A percentile compares a stretch with the other conserved stretches of the same genome.
phyloP scores from a whole-genome alignment of 2,113 vertebrate genomes.

The Eptesicus fuscus region DNA sequence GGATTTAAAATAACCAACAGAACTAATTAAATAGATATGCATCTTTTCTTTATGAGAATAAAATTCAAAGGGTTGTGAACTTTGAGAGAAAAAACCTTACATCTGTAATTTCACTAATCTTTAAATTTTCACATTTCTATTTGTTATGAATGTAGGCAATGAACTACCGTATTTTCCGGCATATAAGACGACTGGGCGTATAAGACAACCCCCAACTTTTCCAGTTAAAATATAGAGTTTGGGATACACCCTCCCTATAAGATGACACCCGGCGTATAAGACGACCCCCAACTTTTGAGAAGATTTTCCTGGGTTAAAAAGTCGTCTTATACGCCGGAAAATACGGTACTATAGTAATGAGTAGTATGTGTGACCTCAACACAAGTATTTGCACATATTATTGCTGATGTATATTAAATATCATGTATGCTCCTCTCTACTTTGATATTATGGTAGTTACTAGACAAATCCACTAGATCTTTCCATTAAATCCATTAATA shows the following conservation, averaged over 20 bases:
- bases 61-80: background rate
- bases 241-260: no score
- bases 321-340: no score
- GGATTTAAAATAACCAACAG: background rate
- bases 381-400: background rate
- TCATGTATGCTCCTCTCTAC: background rate
- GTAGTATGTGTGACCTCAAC: background rate
- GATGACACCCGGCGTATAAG: no score
- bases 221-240: no score
- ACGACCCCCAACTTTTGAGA: no score
- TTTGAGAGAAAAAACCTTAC: background rate
- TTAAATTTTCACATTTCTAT: constrained; percentile 22
- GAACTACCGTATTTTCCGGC: background rate
- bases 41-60: background rate
- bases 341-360: background rate
- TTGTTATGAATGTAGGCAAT: background rate
- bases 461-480: background rate
- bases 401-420: background rate
- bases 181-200: no score
- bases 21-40: background rate
- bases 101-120: background rate
- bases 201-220: no score
- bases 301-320: no score
- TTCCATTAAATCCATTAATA: background rate
- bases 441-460: background rate